phyloP scores from a whole-genome alignment of 2,888 invertebrate genomes.

The Dione juno region DNA sequence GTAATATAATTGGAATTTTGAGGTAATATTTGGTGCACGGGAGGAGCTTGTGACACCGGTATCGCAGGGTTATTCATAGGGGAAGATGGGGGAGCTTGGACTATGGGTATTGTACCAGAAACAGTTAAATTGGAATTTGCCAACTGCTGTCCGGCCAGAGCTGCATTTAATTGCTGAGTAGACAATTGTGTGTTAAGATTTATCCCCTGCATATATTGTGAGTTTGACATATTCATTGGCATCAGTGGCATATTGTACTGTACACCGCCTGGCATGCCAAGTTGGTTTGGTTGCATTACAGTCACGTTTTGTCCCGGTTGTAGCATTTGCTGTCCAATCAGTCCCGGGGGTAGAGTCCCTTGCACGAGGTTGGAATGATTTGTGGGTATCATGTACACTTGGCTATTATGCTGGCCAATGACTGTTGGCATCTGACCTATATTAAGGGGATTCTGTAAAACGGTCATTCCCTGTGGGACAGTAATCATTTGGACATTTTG shows the following conservation, averaged over 20 bases:
- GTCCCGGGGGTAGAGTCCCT: constrained; percentile 62
- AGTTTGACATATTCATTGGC: constrained; percentile 75
- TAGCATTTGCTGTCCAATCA: constrained; percentile 70
- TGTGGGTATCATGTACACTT: constrained; percentile 78
- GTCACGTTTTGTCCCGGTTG: constrained; percentile 76
- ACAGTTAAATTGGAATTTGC: constrained; percentile 62
- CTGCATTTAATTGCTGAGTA: constrained; percentile 75
- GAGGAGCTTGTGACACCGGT: constrained; percentile 62
- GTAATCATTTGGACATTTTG: constrained; percentile 80
- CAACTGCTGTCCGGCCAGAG: constrained; percentile 70
- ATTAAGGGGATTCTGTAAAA: constrained; percentile 73
- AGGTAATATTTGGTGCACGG: constrained; percentile 68
- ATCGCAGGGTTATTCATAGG: constrained; percentile 62
- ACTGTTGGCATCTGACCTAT: constrained; percentile 72
- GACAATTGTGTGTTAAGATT: constrained; percentile 75
- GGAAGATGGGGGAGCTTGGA: constrained; percentile 69
- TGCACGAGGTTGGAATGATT: constrained; percentile 72
- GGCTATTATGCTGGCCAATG: constrained; percentile 73
- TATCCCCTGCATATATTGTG: constrained; percentile 74
- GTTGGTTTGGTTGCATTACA: constrained; percentile 77
- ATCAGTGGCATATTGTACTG: constrained; percentile 76
- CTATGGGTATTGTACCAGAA: constrained; percentile 70
- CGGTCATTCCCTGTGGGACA: constrained; percentile 77
- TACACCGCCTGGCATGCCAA: constrained; percentile 71
- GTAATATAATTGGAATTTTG: constrained; percentile 67